Percentiles rank a stretch among this genome's conserved stretches.
These are phyloP conservation scores for Cercopithecus mona DNA, from an alignment of 2,113 vertebrate species.

Conservation along the genomic window DNA sequence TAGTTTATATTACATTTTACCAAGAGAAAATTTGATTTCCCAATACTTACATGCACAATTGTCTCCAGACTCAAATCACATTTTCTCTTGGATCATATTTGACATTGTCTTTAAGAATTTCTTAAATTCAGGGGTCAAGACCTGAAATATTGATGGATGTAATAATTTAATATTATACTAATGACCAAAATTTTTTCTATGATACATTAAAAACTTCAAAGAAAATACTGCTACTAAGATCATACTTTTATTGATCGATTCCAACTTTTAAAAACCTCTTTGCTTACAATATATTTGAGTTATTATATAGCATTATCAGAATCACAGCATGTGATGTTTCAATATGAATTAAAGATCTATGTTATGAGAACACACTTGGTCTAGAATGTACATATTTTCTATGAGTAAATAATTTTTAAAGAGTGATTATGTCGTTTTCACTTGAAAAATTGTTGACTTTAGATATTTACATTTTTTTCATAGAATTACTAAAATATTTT, in stretches of 20 bases:
- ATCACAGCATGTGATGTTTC: not conserved
- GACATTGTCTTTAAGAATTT: not conserved
- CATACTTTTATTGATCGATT: slow-evolving; percentile 3
- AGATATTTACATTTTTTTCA: not conserved
- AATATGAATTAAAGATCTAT: not conserved
- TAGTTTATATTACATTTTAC: slow-evolving; percentile 54
- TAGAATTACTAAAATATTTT: not conserved
- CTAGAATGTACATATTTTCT: not conserved
- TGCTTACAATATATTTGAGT: not conserved
- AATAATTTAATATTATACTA: slow-evolving; percentile 8
- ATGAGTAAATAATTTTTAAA: not conserved
- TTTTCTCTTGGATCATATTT: slow-evolving; percentile 13
- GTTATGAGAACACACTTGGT: not conserved
- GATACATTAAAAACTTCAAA: not conserved
- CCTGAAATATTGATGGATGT: slow-evolving; percentile 47
- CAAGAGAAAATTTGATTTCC: slow-evolving; percentile 64
- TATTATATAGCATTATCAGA: not conserved
- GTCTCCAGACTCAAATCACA: slow-evolving; percentile 62
- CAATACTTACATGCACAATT: slow-evolving; percentile 57
- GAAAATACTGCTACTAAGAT: not conserved
- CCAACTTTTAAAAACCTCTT: not conserved
- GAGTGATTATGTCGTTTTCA: not conserved
- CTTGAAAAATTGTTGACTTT: not conserved
- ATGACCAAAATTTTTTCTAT: not conserved
- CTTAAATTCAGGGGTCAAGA: slow-evolving; percentile 54